Percentiles rank a stretch among this genome's conserved stretches.
Evolutionary conservation across 2,888 invertebrate genomes (phyloP).

Genomic region (Heliothis peltigera): DNA sequence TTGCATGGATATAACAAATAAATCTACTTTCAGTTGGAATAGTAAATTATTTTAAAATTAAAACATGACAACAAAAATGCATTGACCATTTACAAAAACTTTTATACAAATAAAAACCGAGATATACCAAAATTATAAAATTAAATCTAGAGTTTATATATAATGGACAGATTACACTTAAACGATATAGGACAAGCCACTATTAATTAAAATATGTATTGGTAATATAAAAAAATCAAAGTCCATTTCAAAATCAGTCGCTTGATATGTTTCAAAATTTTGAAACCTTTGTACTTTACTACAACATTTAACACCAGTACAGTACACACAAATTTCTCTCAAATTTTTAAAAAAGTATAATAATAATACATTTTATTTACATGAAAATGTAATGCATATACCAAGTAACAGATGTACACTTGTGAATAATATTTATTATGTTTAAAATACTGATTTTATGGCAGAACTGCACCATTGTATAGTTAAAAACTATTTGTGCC

Average conservation of each 20-base stretch:
- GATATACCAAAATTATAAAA: conserved; percentile 30
- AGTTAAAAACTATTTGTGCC: conserved; percentile 57
- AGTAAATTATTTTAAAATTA: conserved; percentile 33
- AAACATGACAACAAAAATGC: conserved; percentile 54
- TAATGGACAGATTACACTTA: conserved; percentile 55
- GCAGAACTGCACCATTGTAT: conserved; percentile 50
- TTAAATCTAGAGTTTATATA: conserved; percentile 41
- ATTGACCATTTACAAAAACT: conserved; percentile 42
- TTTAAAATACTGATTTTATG: conserved; percentile 64
- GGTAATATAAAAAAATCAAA: conserved; percentile 47
- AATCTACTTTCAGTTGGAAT: conserved; percentile 44
- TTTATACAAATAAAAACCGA: conserved; percentile 22
- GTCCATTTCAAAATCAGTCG: conserved; percentile 64
- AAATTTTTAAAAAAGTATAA: conserved; percentile 43
- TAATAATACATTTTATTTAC: conserved; percentile 57
- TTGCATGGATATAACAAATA: conserved; percentile 53
- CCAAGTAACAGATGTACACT: conserved; percentile 23
- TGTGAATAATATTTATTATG: conserved; percentile 45
- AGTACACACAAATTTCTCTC: conserved; percentile 38
- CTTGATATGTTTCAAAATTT: conserved; percentile 68
- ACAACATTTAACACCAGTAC: conserved; percentile 55
- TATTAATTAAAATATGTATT: conserved; percentile 37
- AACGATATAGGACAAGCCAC: conserved; percentile 45
- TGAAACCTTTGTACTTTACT: conserved; percentile 74
- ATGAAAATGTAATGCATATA: conserved; percentile 31